Conservation (phyloP, 2,113 vertebrate species). For the Alligator mississippiensis region DNA sequence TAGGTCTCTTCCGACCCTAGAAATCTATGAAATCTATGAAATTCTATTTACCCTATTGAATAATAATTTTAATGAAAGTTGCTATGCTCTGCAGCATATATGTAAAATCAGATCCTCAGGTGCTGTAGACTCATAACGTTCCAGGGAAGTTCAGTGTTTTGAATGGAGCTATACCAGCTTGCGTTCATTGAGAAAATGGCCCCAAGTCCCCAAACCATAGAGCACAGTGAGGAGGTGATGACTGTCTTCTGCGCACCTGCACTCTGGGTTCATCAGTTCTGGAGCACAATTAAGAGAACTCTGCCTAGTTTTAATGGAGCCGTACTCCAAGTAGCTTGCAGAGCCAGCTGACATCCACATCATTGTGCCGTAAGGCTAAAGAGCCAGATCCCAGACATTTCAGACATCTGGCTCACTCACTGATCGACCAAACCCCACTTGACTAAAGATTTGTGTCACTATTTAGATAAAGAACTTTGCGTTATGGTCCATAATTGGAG, state of each 20-base stretch:
- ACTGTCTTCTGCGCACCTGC: accelerated
- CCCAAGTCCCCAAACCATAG: not conserved
- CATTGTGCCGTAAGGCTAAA: not conserved
- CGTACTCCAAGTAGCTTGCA: accelerated
- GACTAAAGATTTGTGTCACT: not conserved
- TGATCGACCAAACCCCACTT: conserved; percentile 11
- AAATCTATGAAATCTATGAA: no score
- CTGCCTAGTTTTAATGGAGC: not conserved
- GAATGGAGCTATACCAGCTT: not conserved
- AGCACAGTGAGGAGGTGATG: not conserved
- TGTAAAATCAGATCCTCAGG: not conserved
- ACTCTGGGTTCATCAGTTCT: not conserved
- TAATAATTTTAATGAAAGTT: not conserved
- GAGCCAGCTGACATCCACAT: not conserved
- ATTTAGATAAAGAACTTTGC: conserved; percentile 37
- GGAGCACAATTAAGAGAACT: accelerated
- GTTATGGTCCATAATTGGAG: not conserved
- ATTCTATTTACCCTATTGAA: no score
- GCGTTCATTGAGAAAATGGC: not conserved
- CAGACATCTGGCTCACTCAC: not conserved
- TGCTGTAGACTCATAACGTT: not conserved
- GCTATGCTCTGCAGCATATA: not conserved
- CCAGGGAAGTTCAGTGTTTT: not conserved
- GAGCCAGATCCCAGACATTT: not conserved
- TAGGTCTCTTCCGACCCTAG: no score